phyloP scores from a whole-genome alignment of 2,888 invertebrate species.

The Pammene aurita region DNA sequence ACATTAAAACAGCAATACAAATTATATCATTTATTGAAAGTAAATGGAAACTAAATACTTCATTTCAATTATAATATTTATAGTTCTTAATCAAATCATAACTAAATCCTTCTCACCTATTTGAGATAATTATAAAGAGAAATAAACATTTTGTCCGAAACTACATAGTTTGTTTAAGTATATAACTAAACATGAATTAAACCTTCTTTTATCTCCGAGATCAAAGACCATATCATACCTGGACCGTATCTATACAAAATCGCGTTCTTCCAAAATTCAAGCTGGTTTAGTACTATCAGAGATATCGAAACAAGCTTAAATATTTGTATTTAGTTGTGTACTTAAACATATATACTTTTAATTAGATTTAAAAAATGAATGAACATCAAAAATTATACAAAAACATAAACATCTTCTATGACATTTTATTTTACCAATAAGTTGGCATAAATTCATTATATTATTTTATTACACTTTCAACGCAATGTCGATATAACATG shows the following conservation, averaged over 20 bases:
- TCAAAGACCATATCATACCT: too few species aligned
- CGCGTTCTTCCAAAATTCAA: too few species aligned
- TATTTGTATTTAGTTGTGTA: too few species aligned
- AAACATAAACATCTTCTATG: background rate
- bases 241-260: too few species aligned
- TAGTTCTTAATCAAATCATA: background rate
- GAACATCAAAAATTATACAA: constrained; percentile 7
- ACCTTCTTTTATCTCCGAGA: too few species aligned
- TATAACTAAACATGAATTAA: background rate
- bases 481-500: background rate
- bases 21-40: constrained; percentile 22
- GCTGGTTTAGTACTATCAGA: too few species aligned
- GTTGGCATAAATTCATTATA: background rate
- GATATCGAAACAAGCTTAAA: too few species aligned
- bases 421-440: background rate
- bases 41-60: constrained; percentile 21
- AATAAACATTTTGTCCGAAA: constrained; percentile 11
- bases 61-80: constrained; percentile 7
- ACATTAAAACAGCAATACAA: constrained; percentile 7
- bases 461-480: background rate
- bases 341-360: background rate
- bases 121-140: constrained; percentile 1
- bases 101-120: constrained; percentile 2
- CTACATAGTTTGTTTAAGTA: background rate
- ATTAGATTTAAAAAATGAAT: background rate